Base-by-base conservation (phyloP, 2,888 invertebrate species). In the Petrolisthes cinctipes region DNA sequence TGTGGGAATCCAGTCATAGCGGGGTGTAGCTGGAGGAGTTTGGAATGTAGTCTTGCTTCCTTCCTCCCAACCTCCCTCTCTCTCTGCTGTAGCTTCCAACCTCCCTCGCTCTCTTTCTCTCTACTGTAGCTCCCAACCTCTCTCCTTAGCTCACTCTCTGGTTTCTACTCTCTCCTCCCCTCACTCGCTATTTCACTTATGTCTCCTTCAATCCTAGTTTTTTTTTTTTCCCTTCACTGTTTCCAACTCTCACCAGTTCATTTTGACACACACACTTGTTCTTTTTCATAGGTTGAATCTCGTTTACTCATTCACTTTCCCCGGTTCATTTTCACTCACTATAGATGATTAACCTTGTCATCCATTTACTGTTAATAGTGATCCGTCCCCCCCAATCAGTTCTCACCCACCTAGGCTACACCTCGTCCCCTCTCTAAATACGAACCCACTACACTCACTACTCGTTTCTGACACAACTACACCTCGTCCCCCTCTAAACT, bases 101-200 rank as follows among this genome's bases (percentile, higher is more conserved):
- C 14, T 71, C n/a, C 20, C n/a, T 71, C 71, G 1, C 71, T n/a
- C n/a, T 71, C n/a, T 71, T 4, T 4, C 9, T 53, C 51, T 68
- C 71, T 71, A 0, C 71, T 53, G 23, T 66, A 57, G 20, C 37
- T 20, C 57, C 56, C 61, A 76, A 17, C 37, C 61, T 5, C 84
- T 84, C 66, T 56, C 37, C 11, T 51, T 57, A 23, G 20, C 57
- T 57, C 56, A 76, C 23, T 76, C 76, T 11, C 37, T 76, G 76
- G 9, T 17, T 57, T 37, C 20, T n/a, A 9, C 84, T 53, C 37
- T 23, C 51, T 61, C 14, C 9, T 51, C 5, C 7, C 2, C 57
- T 71, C 71, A 51, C 73, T n/a, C 71, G 37, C 71, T n/a, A 51
- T 71, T 71, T 53, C 53, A 71, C 73, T n/a, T 71, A 71, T 53